Conservation (phyloP, 2,797 vertebrate genomes). For the Leuciscus waleckii region DNA sequence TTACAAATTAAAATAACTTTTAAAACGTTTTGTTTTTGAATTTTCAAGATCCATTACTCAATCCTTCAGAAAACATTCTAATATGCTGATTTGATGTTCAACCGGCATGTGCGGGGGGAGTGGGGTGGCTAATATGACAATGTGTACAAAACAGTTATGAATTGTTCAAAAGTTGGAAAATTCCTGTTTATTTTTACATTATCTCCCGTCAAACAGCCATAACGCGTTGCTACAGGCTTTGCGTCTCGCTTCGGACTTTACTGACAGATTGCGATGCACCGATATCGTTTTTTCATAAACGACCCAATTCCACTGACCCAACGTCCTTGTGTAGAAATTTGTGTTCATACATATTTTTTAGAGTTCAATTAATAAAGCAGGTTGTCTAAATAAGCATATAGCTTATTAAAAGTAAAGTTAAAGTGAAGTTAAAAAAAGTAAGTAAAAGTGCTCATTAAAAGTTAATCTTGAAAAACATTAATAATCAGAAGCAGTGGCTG, state of each 20-base stretch:
- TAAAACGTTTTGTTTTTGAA: background rate
- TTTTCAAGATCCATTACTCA: background rate
- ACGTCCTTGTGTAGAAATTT: background rate
- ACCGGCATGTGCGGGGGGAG: too few relatives aligned
- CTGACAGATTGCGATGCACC: too few relatives aligned
- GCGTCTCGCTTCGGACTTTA: background rate
- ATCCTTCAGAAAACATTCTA: too few relatives aligned
- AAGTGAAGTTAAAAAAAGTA: too few relatives aligned
- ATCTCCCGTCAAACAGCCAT: background rate
- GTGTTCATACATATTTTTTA: background rate
- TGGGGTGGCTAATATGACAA: background rate
- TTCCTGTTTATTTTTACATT: background rate
- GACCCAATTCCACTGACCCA: too few relatives aligned
- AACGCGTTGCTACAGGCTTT: background rate
- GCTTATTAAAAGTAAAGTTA: too few relatives aligned
- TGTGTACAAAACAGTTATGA: background rate
- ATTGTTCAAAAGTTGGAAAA: background rate
- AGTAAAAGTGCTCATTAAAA: background rate
- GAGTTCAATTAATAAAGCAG: background rate
- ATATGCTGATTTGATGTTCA: too few relatives aligned
- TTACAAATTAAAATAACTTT: background rate
- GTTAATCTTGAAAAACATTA: background rate
- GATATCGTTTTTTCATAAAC: background rate
- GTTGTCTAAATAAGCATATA: background rate
- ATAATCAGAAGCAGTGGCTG: too few relatives aligned